Conservation (phyloP, 2,113 vertebrate species). For the Trogon melanurus region DNA sequence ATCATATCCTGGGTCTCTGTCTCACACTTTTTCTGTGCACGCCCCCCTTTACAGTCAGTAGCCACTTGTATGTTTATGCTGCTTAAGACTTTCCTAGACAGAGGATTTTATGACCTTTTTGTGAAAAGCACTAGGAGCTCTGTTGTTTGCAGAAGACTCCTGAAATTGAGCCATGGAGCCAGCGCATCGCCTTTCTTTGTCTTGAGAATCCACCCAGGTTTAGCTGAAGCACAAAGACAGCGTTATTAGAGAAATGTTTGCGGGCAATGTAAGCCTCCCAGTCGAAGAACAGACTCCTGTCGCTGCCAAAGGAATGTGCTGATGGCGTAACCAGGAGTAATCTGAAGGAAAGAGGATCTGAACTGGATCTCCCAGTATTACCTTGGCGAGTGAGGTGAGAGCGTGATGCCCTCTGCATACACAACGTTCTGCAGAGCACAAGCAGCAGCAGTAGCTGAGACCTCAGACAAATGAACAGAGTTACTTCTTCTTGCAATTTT, state of each 20-base stretch:
- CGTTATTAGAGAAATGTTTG: neutral
- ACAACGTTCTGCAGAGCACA: neutral
- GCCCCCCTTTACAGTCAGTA: neutral
- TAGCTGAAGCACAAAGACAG: neutral
- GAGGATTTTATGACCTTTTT: slow-evolving; percentile 41
- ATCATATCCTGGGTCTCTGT: neutral
- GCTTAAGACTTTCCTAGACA: neutral
- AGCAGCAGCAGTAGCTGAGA: neutral
- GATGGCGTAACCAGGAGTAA: neutral
- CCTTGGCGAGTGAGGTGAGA: neutral
- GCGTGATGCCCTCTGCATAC: rapidly evolving
- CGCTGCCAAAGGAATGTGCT: neutral
- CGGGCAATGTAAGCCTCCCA: neutral
- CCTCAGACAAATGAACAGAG: neutral
- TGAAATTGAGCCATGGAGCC: slow-evolving; percentile 4
- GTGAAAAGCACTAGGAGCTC: neutral
- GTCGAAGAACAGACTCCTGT: neutral
- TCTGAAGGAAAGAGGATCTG: neutral
- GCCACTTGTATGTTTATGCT: neutral
- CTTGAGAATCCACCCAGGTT: neutral
- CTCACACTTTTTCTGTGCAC: neutral
- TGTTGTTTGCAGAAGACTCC: slow-evolving; percentile 41
- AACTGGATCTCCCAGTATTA: neutral
- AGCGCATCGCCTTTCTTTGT: neutral
- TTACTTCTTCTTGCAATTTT: slow-evolving; percentile 18